These are phyloP conservation scores for Chloroclysta siterata DNA, from an alignment of 2,888 invertebrate species.

Conservation along the genomic window DNA sequence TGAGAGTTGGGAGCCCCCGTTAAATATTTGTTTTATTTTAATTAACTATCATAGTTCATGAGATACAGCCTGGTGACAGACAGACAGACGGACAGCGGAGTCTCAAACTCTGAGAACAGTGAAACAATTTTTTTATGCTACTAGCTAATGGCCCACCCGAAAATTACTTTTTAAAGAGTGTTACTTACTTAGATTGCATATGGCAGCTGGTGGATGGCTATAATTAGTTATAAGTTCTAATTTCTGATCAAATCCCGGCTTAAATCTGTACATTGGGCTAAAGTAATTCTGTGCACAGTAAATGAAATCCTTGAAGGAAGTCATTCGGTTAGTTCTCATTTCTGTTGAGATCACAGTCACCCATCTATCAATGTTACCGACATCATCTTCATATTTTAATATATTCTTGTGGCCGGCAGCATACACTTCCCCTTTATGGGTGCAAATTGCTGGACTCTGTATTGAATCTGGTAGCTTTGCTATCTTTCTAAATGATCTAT, in stretches of 20 bases:
- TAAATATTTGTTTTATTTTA: no score
- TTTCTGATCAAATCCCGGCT: conserved; percentile 55
- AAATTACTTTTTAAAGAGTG: neutral
- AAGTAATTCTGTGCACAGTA: conserved; percentile 72
- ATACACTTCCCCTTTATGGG: conserved; percentile 61
- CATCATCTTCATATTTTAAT: conserved; percentile 62
- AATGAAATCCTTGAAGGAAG: conserved; percentile 65
- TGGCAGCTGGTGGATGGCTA: conserved; percentile 57
- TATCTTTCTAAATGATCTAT: conserved; percentile 58
- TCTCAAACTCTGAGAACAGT: no score
- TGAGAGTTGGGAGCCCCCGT: no score
- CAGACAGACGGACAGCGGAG: no score
- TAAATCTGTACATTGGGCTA: conserved; percentile 63
- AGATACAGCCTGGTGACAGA: no score
- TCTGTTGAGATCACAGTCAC: conserved; percentile 50
- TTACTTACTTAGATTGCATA: conserved; percentile 66
- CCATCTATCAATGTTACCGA: conserved; percentile 58
- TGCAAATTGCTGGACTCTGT: conserved; percentile 69
- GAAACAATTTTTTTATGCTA: no score
- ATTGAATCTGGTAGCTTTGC: conserved; percentile 67
- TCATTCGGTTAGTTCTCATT: conserved; percentile 59
- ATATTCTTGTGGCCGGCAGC: conserved; percentile 64
- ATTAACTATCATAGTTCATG: no score
- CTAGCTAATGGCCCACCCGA: neutral
- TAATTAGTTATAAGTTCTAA: conserved; percentile 57